phyloP scores from a whole-genome alignment of 2,113 vertebrate genomes.

The Channa maculata region DNA sequence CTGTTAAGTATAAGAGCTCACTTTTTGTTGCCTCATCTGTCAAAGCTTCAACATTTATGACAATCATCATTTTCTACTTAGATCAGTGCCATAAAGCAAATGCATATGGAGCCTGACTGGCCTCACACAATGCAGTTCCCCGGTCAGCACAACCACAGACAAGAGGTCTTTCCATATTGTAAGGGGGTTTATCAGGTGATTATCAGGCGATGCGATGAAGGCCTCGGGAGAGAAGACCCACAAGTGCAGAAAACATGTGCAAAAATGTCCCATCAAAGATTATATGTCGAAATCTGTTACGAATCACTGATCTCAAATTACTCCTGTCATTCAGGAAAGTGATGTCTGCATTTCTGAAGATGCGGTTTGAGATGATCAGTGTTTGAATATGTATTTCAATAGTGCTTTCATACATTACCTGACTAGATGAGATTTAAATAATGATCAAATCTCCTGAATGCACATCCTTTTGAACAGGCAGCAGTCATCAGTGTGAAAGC shows the following conservation, averaged over 20 bases:
- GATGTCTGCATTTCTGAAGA: constrained; percentile 10
- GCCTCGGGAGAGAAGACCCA: constrained; percentile 17
- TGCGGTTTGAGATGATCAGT: neutral
- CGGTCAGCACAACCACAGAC: constrained; percentile 47
- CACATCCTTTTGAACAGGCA: too few species aligned
- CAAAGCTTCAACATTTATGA: constrained; percentile 57
- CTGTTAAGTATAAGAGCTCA: constrained; percentile 54
- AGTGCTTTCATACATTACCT: too few species aligned
- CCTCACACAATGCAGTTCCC: constrained; percentile 33
- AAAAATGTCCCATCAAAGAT: constrained; percentile 8
- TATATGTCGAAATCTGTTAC: neutral
- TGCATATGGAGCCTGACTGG: constrained; percentile 45
- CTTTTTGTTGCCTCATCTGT: constrained; percentile 62
- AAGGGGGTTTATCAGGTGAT: constrained; percentile 60
- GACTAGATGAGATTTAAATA: neutral
- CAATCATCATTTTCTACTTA: constrained; percentile 67
- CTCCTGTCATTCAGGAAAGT: neutral
- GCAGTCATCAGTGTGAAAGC: too few species aligned
- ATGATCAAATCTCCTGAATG: too few species aligned
- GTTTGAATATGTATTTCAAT: neutral
- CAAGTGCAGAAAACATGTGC: constrained; percentile 1
- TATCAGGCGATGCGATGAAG: constrained; percentile 24
- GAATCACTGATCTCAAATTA: neutral
- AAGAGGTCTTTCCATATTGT: constrained; percentile 6
- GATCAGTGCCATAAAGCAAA: constrained; percentile 63